A percentile compares a stretch with the other conserved stretches of the same genome.
Evolutionary conservation across 2,888 invertebrate genomes (phyloP).

Genomic region (Trachelus tabidus): DNA sequence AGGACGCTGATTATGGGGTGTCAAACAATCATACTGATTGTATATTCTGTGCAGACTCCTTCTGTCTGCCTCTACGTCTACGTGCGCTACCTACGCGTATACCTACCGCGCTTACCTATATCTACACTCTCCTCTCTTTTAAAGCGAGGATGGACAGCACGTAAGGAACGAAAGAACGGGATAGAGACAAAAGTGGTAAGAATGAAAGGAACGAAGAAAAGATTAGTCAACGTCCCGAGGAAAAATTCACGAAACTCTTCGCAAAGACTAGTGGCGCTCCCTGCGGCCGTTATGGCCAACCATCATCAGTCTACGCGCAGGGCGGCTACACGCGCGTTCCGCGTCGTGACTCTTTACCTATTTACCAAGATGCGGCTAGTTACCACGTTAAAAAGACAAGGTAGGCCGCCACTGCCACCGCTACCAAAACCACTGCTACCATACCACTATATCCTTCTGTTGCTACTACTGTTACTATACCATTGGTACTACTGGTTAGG

Average conservation of each 20-base stretch:
- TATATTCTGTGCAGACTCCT: constrained; percentile 55
- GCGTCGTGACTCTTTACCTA: constrained; percentile 42
- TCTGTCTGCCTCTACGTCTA: constrained; percentile 40
- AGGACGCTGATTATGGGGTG: constrained; percentile 66
- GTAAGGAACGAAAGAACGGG: no score
- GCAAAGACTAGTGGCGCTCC: neutral
- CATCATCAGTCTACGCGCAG: neutral
- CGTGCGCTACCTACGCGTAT: constrained; percentile 2
- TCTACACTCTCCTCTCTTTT: neutral
- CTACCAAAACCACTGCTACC: neutral
- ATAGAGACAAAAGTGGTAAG: no score
- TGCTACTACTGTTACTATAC: constrained; percentile 3
- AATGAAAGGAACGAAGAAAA: neutral
- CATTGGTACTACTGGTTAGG: constrained; percentile 23
- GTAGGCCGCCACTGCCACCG: neutral
- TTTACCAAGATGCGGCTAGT: constrained; percentile 55
- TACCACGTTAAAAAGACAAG: constrained; percentile 41
- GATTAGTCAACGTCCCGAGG: neutral
- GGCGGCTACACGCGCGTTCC: neutral
- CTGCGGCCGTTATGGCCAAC: neutral
- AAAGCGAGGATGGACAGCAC: neutral
- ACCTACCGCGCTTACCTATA: neutral
- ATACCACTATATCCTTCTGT: neutral
- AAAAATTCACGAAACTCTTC: neutral
- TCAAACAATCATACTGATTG: constrained; percentile 67